Percentiles rank a stretch among this genome's conserved stretches.
Evolutionary conservation across 2,888 invertebrate species (phyloP).

Genomic region (Axea sp.): DNA sequence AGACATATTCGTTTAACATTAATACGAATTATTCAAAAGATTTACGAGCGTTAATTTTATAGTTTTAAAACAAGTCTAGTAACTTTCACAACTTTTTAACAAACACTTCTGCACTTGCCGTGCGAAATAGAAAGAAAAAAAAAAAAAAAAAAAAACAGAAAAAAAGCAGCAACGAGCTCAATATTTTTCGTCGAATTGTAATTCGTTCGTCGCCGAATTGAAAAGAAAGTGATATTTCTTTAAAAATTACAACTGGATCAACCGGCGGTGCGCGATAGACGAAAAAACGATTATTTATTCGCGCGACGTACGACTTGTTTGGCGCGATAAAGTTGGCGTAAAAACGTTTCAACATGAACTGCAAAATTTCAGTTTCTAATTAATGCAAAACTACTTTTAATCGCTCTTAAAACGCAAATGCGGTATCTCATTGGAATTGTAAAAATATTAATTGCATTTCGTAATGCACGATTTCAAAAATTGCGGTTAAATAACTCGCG

Average conservation of each 20-base stretch:
- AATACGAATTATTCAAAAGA: too few species aligned
- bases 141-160: too few species aligned
- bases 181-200: too few species aligned
- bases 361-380: constrained; percentile 48
- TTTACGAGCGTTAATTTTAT: too few species aligned
- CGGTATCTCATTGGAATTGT: constrained; percentile 21
- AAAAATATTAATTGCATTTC: constrained; percentile 31
- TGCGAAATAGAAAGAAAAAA: too few species aligned
- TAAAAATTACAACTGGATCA: constrained; percentile 3
- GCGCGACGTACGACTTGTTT: constrained; percentile 17
- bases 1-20: too few species aligned
- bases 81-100: too few species aligned
- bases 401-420: constrained; percentile 8
- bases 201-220: too few species aligned
- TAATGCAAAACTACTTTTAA: constrained; percentile 46
- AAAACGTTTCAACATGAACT: constrained; percentile 17
- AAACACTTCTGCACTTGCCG: too few species aligned
- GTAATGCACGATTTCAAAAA: constrained; percentile 12
- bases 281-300: constrained; percentile 17
- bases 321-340: constrained; percentile 8
- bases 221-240: too few species aligned
- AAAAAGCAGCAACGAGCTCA: too few species aligned
- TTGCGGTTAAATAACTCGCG: constrained; percentile 7
- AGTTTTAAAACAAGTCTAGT: too few species aligned
- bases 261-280: neutral